Conservation (phyloP, 2,113 vertebrate genomes). For the Oophaga pumilio region DNA sequence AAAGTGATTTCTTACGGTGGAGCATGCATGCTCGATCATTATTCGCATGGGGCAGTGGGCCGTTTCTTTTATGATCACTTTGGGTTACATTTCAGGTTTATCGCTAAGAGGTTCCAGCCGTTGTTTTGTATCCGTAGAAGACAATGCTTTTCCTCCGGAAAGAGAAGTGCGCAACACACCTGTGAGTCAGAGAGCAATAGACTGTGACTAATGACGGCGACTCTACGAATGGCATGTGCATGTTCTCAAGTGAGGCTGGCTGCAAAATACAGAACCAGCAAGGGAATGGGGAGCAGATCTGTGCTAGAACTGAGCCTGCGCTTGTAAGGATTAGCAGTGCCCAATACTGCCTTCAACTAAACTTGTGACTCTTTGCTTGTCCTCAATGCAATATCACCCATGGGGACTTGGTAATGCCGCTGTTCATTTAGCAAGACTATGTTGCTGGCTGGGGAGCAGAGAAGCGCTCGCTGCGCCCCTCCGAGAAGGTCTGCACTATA, state of each 20-base stretch:
- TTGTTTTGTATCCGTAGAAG: background rate
- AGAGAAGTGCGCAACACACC: slow-evolving; percentile 36
- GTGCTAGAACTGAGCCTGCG: slow-evolving; percentile 71
- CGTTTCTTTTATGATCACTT: slow-evolving; percentile 21
- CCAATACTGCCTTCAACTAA: slow-evolving; percentile 67
- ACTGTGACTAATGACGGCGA: slow-evolving; percentile 26
- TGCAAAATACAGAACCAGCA: slow-evolving; percentile 52
- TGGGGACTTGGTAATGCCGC: background rate
- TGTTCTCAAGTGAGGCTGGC: slow-evolving; percentile 31
- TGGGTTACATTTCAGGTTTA: slow-evolving; percentile 4
- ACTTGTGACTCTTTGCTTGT: slow-evolving; percentile 33
- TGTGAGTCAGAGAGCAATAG: slow-evolving; percentile 12
- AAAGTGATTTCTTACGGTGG: background rate
- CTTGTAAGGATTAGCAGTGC: slow-evolving; percentile 77
- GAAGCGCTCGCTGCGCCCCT: background rate
- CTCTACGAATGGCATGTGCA: slow-evolving; percentile 37
- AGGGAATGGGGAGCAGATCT: slow-evolving; percentile 58
- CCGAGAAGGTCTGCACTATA: background rate
- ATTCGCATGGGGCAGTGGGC: background rate
- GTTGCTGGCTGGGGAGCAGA: background rate
- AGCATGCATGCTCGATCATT: background rate
- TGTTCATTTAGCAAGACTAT: slow-evolving; percentile 36
- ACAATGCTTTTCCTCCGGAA: background rate
- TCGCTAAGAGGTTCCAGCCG: background rate
- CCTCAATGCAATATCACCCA: slow-evolving; percentile 24